Percentiles rank a stretch among this genome's conserved stretches.
Evolutionary conservation across 1,140 invertebrate genomes (phyloP).

Genomic region (Drosophila bifasciata): DNA sequence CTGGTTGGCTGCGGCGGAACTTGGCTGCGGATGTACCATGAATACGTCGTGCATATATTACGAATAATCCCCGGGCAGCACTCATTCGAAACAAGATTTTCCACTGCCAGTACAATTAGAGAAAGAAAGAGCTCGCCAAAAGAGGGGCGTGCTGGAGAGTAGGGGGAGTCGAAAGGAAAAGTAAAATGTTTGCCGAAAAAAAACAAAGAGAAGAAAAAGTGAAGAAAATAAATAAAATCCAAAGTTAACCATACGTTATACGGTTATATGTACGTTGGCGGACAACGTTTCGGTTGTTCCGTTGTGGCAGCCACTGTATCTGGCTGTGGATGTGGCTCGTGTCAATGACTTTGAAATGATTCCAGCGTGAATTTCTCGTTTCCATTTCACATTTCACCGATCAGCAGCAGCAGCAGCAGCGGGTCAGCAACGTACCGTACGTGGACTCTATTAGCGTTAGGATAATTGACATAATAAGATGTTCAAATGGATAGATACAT

Average conservation of each 20-base stretch:
- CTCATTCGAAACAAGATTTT: slow-evolving; percentile 63
- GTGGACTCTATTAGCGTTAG: slow-evolving; percentile 78
- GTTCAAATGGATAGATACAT: slow-evolving; percentile 30
- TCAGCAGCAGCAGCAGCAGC: slow-evolving; percentile 25
- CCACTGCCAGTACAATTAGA: slow-evolving; percentile 40
- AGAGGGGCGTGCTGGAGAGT: slow-evolving; percentile 15
- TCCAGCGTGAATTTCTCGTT: slow-evolving; percentile 74
- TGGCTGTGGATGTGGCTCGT: slow-evolving; percentile 21
- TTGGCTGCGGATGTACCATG: slow-evolving; percentile 26
- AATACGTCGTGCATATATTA: slow-evolving; percentile 10
- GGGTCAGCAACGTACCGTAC: slow-evolving; percentile 60
- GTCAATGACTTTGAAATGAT: slow-evolving; percentile 81
- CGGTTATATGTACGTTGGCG: slow-evolving; percentile 14
- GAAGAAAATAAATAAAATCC: slow-evolving; percentile 23
- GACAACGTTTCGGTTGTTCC: slow-evolving; percentile 44
- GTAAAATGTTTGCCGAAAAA: slow-evolving; percentile 76
- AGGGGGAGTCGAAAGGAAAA: slow-evolving; percentile 67
- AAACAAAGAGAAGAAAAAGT: no score
- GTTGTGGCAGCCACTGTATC: slow-evolving; percentile 18
- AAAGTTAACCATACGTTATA: slow-evolving; percentile 44
- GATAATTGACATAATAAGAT: slow-evolving; percentile 80
- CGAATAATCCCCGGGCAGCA: slow-evolving; percentile 20
- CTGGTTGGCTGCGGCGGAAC: slow-evolving; percentile 20
- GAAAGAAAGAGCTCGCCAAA: slow-evolving; percentile 10
- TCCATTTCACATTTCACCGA: slow-evolving; percentile 46